Percentiles rank a stretch among this genome's conserved stretches.
These are phyloP conservation scores for Coregonus suidteri DNA, from an alignment of 2,797 vertebrate genomes.

Conservation along the genomic window DNA sequence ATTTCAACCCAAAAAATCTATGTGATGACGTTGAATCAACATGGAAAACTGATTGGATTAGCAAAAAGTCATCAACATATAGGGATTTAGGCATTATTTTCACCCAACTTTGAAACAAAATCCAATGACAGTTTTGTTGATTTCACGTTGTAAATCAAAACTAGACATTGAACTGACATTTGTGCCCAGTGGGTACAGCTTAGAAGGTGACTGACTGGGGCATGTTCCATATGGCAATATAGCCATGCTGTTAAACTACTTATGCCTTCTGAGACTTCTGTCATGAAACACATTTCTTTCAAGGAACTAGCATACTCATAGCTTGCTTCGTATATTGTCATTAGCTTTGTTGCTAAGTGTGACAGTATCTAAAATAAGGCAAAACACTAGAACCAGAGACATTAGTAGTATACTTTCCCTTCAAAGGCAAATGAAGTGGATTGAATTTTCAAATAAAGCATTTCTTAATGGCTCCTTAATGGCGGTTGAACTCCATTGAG, in stretches of 20 bases:
- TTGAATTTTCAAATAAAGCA: constrained; percentile 49
- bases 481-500: constrained; percentile 52
- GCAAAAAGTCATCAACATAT: no score
- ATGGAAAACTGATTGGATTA: no score
- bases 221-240: background rate
- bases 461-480: constrained; percentile 58
- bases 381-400: constrained; percentile 18
- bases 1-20: no score
- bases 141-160: no score
- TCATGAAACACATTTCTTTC: background rate
- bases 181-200: background rate
- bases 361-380: constrained; percentile 18
- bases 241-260: background rate
- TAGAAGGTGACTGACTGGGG: background rate
- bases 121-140: background rate
- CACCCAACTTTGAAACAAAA: no score
- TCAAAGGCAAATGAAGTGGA: constrained; percentile 38
- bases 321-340: background rate
- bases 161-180: no score
- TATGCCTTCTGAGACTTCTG: background rate
- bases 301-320: background rate
- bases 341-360: background rate
- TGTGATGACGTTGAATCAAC: no score
- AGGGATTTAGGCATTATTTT: no score
- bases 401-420: constrained; percentile 48